Conservation (phyloP, 2,888 invertebrate species). For the Sminthurinus aureus region DNA sequence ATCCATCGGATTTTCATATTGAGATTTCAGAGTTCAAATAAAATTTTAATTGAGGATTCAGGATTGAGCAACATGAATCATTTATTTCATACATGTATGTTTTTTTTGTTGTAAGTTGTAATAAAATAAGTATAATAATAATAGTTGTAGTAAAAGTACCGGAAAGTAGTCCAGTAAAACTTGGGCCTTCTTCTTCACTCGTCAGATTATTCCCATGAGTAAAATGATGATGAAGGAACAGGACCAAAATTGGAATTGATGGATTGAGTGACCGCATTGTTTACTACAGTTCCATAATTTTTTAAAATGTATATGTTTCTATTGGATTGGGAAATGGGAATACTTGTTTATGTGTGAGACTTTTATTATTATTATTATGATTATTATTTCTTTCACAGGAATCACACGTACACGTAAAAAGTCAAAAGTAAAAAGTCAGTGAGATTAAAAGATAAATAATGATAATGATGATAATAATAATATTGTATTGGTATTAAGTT, state of each 20-base stretch:
- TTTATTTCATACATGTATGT: neutral
- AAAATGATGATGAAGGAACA: constrained; percentile 13
- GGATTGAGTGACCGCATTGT: constrained; percentile 28
- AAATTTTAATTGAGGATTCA: neutral
- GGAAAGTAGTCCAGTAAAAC: constrained; percentile 45
- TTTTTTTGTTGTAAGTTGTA: neutral
- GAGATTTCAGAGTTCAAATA: neutral
- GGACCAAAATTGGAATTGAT: neutral
- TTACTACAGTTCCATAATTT: constrained; percentile 25
- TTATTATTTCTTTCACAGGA: neutral
- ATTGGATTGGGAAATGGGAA: neutral
- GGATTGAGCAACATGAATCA: neutral
- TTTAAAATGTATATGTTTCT: neutral
- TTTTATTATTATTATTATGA: neutral
- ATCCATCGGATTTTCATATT: neutral
- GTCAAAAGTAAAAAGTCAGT: too few relatives aligned
- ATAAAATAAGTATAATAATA: neutral
- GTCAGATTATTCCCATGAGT: constrained; percentile 39
- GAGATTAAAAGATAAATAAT: neutral
- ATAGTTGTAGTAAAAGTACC: constrained; percentile 20
- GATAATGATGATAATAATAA: neutral
- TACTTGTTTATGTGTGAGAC: neutral
- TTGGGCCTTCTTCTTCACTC: constrained; percentile 43
- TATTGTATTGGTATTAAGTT: too few relatives aligned
- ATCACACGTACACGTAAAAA: too few relatives aligned